phyloP scores from a whole-genome alignment of 35 echinoderm and acorn worm species.

The Patiria miniata region DNA sequence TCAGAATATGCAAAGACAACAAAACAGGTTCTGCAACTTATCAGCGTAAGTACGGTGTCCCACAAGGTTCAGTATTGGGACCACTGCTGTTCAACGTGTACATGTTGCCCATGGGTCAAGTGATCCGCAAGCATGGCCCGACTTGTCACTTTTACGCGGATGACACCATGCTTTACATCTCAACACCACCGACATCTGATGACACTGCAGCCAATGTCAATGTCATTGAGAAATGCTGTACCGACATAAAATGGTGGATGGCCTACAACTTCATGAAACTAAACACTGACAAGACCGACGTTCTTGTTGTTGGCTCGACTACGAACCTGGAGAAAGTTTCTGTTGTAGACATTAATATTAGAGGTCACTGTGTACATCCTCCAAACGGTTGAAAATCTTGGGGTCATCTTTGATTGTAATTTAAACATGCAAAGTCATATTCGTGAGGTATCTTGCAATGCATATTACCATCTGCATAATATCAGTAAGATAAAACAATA shows the following conservation, averaged over 20 bases:
- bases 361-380: background rate
- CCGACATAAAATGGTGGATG: background rate
- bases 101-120: conserved; percentile 35
- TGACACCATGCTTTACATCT: conserved; percentile 28
- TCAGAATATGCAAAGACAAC: background rate
- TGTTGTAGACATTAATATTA: no score
- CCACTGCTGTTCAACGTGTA: conserved; percentile 48
- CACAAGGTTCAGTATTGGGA: conserved; percentile 80
- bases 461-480: no score
- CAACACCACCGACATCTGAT: background rate
- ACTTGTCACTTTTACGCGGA: conserved; percentile 61
- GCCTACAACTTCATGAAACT: background rate
- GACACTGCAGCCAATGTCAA: background rate
- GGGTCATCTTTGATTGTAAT: no score
- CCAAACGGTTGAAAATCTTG: background rate
- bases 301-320: background rate
- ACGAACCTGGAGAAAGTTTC: no score
- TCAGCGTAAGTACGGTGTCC: conserved; percentile 48
- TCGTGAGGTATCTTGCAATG: no score
- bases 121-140: conserved; percentile 20
- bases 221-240: background rate
- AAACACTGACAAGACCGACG: no score
- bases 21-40: background rate
- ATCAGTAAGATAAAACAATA: no score
- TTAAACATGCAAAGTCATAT: no score